phyloP scores from a whole-genome alignment of 2,888 invertebrate genomes.

The Agrotis segetum region DNA sequence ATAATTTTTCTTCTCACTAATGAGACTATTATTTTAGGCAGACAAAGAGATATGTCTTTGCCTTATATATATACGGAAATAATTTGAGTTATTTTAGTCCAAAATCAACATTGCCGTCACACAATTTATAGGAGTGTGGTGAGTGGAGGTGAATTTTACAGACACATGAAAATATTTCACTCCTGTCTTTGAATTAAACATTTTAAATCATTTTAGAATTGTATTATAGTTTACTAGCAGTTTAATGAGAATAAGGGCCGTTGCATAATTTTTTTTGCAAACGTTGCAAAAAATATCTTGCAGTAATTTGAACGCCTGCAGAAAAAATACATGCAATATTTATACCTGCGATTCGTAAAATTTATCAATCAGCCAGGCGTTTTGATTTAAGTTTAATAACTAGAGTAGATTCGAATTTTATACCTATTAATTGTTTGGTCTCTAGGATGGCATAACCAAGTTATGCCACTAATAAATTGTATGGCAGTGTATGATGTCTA shows the following conservation, averaged over 20 bases:
- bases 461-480: too few species aligned
- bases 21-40: too few species aligned
- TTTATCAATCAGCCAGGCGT: constrained; percentile 20
- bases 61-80: too few species aligned
- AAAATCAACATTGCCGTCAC: background rate
- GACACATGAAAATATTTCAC: background rate
- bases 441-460: too few species aligned
- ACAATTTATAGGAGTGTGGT: background rate
- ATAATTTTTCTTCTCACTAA: too few species aligned
- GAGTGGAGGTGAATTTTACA: too few species aligned
- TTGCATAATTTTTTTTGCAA: too few species aligned
- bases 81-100: background rate
- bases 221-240: rapidly evolving
- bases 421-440: too few species aligned
- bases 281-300: background rate
- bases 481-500: too few species aligned
- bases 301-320: constrained; percentile 9
- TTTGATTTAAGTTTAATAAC: background rate
- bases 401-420: too few species aligned
- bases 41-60: too few species aligned
- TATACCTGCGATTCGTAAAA: background rate
- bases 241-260: background rate
- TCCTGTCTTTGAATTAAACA: background rate
- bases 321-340: constrained; percentile 28
- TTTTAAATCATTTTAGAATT: background rate